Base-by-base conservation (phyloP, 2,888 invertebrate species). In the Eilema griseolum region DNA sequence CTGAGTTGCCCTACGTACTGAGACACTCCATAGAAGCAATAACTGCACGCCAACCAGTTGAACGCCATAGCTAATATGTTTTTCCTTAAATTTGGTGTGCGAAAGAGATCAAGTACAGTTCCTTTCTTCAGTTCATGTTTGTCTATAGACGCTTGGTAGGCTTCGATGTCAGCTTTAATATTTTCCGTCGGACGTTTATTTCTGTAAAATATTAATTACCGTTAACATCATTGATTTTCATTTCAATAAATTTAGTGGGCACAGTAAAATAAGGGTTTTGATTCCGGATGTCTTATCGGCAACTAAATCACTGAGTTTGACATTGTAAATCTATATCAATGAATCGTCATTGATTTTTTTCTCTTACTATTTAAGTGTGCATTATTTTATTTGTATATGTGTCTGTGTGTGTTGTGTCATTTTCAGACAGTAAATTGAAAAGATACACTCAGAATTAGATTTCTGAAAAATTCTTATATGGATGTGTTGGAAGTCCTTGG, bases 31-130 rank as follows among this genome's bases (percentile, higher is more conserved):
- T 98, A 99, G 89, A 95, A 95, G 79, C 94, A 95, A 77, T 98
- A 96, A 61, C 98, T 98, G 74, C 98, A 97, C 0, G 97, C 96
- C 56, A 97, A 89, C 98, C 98, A 98, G 85, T 97, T 97, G 81
- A 97, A 97, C 64, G 96, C 96, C 92, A 98, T 97, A 41, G 96
- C 96, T 7, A 97, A 85, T 0, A 97, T 97, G 84, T 97, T 97
- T 69, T 96, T 92, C 69, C 98, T 92, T 89, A 98, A 93, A 83
- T 97, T 97, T 0, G 97, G 97, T 3, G 97, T 97, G n/a, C 96
- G 95, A 74, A 98, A 96, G 7, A 98, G 92, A 88, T 98, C 97
- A 12, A 96, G 10, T 28, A 97, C 85, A 28, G 90, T 96, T 20
- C 96, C 96, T 78, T 96, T 95, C 76, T 90, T 92, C 8, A 91